Evolutionary conservation across 2,797 vertebrate species (phyloP).

Genomic region (Scomberomorus guttatus): DNA sequence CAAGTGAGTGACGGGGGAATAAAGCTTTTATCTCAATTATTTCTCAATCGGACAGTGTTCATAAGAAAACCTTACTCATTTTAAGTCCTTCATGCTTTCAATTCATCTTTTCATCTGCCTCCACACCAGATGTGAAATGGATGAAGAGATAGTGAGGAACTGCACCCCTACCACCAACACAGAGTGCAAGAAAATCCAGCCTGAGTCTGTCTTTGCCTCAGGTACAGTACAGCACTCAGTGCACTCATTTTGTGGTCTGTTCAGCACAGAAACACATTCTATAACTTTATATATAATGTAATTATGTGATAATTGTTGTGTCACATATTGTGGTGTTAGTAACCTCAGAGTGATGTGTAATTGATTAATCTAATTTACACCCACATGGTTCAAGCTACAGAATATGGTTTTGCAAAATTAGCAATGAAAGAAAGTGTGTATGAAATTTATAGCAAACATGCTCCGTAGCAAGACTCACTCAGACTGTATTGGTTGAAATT

Average conservation of each 20-base stretch:
- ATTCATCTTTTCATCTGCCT: neutral
- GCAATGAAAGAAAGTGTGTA: neutral
- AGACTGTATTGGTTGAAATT: neutral
- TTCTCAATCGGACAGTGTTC: neutral
- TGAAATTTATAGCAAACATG: neutral
- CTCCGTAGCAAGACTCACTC: neutral
- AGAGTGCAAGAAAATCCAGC: slow-evolving; percentile 68
- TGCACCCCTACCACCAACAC: slow-evolving; percentile 80
- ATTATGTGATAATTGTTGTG: too few relatives aligned
- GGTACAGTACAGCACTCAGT: slow-evolving; percentile 52
- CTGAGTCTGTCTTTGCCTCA: neutral
- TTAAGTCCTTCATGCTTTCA: neutral
- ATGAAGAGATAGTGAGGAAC: slow-evolving; percentile 71
- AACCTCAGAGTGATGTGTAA: neutral
- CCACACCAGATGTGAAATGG: slow-evolving; percentile 74
- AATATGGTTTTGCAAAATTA: neutral
- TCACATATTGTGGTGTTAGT: too few relatives aligned
- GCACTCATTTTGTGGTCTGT: neutral
- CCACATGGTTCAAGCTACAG: neutral
- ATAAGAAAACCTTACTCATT: neutral
- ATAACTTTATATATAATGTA: too few relatives aligned
- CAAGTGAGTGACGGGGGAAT: neutral
- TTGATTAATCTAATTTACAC: neutral
- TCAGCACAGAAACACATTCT: neutral
- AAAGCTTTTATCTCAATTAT: neutral